Evolutionary conservation across 2,797 vertebrate species (phyloP).

Genomic region (Oreochromis mossambicus): DNA sequence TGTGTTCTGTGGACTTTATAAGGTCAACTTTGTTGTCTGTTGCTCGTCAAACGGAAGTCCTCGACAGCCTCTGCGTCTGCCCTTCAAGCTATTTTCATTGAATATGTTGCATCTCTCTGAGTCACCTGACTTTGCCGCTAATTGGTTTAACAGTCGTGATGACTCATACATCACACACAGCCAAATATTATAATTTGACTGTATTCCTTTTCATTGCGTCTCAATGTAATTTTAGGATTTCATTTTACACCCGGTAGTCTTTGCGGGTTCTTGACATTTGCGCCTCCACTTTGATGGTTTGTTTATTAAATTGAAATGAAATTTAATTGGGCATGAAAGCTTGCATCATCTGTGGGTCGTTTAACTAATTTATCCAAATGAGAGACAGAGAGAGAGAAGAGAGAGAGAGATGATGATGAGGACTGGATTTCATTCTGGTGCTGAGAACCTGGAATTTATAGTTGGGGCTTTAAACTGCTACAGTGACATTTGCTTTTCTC

Average conservation of each 20-base stretch:
- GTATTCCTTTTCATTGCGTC: neutral
- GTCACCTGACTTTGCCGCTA: neutral
- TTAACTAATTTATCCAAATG: constrained; percentile 43
- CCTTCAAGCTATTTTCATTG: neutral
- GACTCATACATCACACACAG: neutral
- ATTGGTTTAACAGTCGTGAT: neutral
- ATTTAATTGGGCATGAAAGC: constrained; percentile 14
- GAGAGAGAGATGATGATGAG: neutral
- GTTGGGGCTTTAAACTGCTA: neutral
- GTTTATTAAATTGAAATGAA: constrained; percentile 18
- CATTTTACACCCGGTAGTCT: neutral
- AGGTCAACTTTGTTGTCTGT: neutral
- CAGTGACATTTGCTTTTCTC: neutral
- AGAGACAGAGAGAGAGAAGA: neutral
- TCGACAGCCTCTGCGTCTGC: neutral
- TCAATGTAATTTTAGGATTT: neutral
- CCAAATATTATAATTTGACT: neutral
- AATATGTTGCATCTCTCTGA: neutral
- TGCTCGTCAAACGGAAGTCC: neutral
- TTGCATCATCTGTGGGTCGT: constrained; percentile 12
- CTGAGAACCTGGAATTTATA: neutral
- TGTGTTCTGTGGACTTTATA: neutral
- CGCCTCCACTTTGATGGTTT: neutral
- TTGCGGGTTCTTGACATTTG: neutral
- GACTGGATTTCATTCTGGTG: constrained; percentile 2